phyloP scores from a whole-genome alignment of 2,888 invertebrate species.

The Netelia melanura region DNA sequence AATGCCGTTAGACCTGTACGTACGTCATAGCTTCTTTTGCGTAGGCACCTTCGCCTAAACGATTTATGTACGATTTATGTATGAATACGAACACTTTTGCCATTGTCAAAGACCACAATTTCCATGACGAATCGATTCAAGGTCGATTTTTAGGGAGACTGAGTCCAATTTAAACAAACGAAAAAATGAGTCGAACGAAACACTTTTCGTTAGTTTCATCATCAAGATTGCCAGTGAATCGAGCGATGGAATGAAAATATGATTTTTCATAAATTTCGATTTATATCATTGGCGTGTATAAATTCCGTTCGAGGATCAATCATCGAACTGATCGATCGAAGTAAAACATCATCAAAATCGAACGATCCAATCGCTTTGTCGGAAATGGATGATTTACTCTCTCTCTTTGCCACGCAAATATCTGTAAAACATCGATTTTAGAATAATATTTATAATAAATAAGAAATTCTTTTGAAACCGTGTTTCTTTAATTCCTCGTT shows the following conservation, averaged over 20 bases:
- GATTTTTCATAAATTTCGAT: background rate
- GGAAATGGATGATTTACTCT: background rate
- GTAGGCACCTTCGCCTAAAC: conserved; percentile 29
- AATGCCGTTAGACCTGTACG: conserved; percentile 62
- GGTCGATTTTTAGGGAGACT: too few species aligned
- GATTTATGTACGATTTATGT: conserved; percentile 44
- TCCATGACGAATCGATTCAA: conserved; percentile 22
- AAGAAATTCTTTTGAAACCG: background rate
- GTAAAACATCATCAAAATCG: background rate
- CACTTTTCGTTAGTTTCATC: too few species aligned
- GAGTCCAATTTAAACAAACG: too few species aligned
- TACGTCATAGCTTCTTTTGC: conserved; percentile 57
- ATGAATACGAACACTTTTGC: background rate
- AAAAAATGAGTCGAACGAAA: too few species aligned
- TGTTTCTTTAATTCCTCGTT: background rate
- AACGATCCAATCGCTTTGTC: background rate
- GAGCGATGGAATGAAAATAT: background rate
- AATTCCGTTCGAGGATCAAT: background rate
- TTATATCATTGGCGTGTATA: background rate
- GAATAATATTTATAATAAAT: background rate
- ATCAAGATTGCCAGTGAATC: too few species aligned
- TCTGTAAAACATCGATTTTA: background rate
- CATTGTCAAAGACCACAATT: conserved; percentile 5
- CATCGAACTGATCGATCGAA: background rate
- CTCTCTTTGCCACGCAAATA: background rate